Evolutionary conservation across 2,797 vertebrate genomes (phyloP), one percentile per base, ranked within the genome.

Genomic region (Hafferia zeledoni): DNA sequence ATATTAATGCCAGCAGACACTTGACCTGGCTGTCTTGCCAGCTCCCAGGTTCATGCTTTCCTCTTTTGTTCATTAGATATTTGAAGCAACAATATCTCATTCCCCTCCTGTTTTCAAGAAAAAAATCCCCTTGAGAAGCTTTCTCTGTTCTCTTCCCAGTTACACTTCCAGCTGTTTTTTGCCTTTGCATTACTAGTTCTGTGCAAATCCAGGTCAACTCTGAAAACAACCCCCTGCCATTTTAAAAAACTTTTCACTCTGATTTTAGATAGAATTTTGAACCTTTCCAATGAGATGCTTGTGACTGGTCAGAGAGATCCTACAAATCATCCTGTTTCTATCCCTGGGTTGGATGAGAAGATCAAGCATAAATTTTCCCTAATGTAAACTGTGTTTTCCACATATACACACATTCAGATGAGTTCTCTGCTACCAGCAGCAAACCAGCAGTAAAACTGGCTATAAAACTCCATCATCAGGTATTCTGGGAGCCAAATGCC

Each of bases 191-290:
- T 76, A 30, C 39, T 41, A 50, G 70, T 20, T 79, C 56, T 90
- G 74, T 88, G 77, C 70, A 94, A 86, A 91, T 74, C 59, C 77
- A 92, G 80, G 70, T 81, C 92, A 87, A 65, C 52, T 60, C 71
- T 74, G 55, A 79, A 95, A 95, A 94, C 12, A 87, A 63, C 30
- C 52, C 33, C 57, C 25, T 52, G 39, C 28, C 56, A 67, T 74
- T 80, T 83, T 22, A 1, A 72, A 72, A 82, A 72, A 13, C 13
- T 20, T 63, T 84, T 67, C 41, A 22, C 12, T 37, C 37, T 41
- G 63, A 72, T 87, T 77, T 89, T 11, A 83, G 47, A 65, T 52
- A 56, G 78, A 89, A 67, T 90, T 87, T 70, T 74, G 52, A 92
- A 64, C 31, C 24, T 84, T 92, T 84, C 52, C 44, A 46, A 33